Conservation (phyloP, 2,113 vertebrate species). For the Rhodinocichla rosea region DNA sequence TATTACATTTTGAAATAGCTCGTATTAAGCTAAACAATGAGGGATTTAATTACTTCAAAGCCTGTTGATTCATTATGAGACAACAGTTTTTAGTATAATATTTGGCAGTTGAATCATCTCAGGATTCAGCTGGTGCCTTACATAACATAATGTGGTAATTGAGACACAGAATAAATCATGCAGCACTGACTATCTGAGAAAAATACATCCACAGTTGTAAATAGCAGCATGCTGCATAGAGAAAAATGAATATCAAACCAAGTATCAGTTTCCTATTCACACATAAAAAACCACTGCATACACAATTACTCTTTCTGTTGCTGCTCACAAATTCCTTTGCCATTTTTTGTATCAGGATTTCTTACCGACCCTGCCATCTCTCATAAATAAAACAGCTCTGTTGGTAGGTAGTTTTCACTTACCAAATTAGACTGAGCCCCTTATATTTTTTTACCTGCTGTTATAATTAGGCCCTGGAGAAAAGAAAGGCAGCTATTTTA, state of each 20-base stretch:
- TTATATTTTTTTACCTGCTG: constrained; percentile 25
- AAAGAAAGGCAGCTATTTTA: constrained; percentile 16
- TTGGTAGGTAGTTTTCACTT: not conserved
- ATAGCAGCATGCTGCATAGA: not conserved
- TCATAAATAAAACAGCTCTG: constrained; percentile 27
- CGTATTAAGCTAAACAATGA: constrained; percentile 45
- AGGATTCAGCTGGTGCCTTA: constrained; percentile 26
- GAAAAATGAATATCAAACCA: constrained; percentile 5
- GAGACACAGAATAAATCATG: not conserved
- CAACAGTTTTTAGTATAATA: constrained; percentile 35
- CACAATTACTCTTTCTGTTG: not conserved
- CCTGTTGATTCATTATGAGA: constrained; percentile 40
- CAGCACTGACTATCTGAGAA: not conserved
- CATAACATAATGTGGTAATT: not conserved
- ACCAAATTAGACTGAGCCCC: constrained; percentile 1
- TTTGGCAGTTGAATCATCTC: constrained; percentile 32
- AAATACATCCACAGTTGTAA: not conserved
- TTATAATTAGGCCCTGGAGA: constrained; percentile 35
- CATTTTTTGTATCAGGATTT: not conserved
- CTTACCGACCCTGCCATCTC: not conserved
- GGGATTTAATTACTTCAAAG: constrained; percentile 50
- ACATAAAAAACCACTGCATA: not conserved
- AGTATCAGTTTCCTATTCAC: constrained; percentile 4
- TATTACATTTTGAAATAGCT: constrained; percentile 37
- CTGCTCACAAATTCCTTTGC: not conserved